Percentiles rank a stretch among this genome's conserved stretches.
phyloP scores from a whole-genome alignment of 2,888 invertebrate species.

The Parnassius orleans region DNA sequence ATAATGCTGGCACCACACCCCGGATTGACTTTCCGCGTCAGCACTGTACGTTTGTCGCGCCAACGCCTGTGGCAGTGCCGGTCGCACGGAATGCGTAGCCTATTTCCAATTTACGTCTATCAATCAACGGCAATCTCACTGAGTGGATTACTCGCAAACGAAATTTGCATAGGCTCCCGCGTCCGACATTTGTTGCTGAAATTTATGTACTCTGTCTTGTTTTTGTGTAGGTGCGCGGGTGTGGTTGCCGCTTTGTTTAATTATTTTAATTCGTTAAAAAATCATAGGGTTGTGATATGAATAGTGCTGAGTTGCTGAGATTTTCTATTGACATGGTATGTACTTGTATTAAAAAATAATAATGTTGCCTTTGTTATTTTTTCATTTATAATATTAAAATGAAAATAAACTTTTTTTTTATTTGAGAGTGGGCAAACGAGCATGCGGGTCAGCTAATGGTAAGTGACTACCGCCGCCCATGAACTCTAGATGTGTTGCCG shows the following conservation, averaged over 20 bases:
- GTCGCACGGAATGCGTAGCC: conserved; percentile 52
- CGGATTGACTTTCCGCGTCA: background rate
- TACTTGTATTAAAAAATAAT: too few species aligned
- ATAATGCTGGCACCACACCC: conserved; percentile 7
- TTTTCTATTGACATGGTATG: too few species aligned
- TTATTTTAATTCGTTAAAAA: background rate
- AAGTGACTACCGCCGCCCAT: too few species aligned
- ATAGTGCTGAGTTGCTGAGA: too few species aligned
- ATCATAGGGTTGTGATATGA: too few species aligned
- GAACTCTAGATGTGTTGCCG: too few species aligned
- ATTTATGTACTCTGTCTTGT: conserved; percentile 44
- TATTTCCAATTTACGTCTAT: conserved; percentile 86
- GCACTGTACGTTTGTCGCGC: conserved; percentile 21
- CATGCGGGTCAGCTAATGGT: too few species aligned
- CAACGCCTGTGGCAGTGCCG: conserved; percentile 35
- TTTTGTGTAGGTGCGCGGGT: background rate
- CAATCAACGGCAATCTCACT: conserved; percentile 86
- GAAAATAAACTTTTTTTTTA: too few species aligned
- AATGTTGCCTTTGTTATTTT: too few species aligned
- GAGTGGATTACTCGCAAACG: conserved; percentile 86
- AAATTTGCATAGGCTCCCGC: conserved; percentile 84
- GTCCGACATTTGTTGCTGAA: conserved; percentile 55
- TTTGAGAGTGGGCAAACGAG: too few species aligned
- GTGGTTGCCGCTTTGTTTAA: conserved; percentile 7
- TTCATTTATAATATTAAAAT: too few species aligned